Percentiles rank a stretch among this genome's conserved stretches.
Evolutionary conservation across 1,140 invertebrate species (phyloP).

Genomic region (Zaprionus camerounensis): DNA sequence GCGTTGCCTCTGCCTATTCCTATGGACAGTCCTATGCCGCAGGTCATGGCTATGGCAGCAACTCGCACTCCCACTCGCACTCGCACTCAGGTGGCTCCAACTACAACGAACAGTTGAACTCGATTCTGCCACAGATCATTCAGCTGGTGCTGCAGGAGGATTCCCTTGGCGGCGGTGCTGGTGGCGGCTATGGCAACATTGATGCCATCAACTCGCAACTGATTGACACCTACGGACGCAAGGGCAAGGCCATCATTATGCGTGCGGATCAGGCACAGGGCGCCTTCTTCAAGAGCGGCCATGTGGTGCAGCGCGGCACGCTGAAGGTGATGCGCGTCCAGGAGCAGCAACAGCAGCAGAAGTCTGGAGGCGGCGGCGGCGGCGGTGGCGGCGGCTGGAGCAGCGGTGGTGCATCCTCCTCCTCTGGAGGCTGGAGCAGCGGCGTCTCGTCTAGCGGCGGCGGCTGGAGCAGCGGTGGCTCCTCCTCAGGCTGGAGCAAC

Average conservation of each 20-base stretch:
- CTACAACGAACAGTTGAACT: constrained; percentile 53
- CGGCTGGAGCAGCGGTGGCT: constrained; percentile 36
- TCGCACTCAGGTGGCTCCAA: constrained; percentile 26
- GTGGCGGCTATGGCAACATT: constrained; percentile 49
- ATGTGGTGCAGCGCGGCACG: constrained; percentile 73
- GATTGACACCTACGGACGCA: constrained; percentile 58
- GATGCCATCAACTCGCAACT: constrained; percentile 68
- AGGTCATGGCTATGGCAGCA: constrained; percentile 59
- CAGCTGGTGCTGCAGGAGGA: constrained; percentile 74
- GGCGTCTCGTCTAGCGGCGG: constrained; percentile 33
- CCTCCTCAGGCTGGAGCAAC: constrained; percentile 30
- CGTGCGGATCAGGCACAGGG: constrained; percentile 65
- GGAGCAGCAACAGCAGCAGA: constrained; percentile 37
- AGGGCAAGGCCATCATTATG: constrained; percentile 68
- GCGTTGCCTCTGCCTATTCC: constrained; percentile 44
- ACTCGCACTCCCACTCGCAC: constrained; percentile 37
- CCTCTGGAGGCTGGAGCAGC: constrained; percentile 17
- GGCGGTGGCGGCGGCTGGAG: constrained; percentile 51
- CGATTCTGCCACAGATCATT: constrained; percentile 73
- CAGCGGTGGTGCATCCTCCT: constrained; percentile 2
- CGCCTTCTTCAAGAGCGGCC: constrained; percentile 69
- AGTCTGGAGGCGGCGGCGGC: constrained; percentile 15
- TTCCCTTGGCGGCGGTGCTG: constrained; percentile 37
- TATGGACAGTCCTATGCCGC: constrained; percentile 65
- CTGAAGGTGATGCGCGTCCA: constrained; percentile 69